Evolutionary conservation across 2,888 invertebrate genomes (phyloP), one percentile per base, ranked within the genome.

Genomic region (Ceriagrion tenellum): DNA sequence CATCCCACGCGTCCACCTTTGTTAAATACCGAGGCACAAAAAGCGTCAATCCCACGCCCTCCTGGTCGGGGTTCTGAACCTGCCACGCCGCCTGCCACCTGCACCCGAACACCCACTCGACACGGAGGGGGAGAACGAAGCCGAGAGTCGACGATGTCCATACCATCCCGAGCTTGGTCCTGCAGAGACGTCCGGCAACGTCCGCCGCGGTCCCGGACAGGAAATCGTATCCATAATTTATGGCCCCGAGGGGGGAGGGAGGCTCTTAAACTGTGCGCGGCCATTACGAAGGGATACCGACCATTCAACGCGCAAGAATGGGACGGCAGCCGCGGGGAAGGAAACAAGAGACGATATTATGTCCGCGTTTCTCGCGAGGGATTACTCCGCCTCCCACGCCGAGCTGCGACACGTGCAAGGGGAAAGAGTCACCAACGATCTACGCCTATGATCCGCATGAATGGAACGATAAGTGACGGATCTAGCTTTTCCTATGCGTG

Each of bases 151-250:
- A 35, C 81, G 12, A 69, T 20, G 69, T 69, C 3, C 69, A 0
- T 26, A 10, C 81, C 81, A 13, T 26, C 69, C n/a, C 69, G 10
- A 69, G 81, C 35, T 35, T 81, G 26, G 26, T n/a, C 69, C 2
- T 23, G 10, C 69, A 81, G 13, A 81, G 13, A 81, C 81, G 81
- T 81, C 81, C 81, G 35, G 81, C 30, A 16, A 2, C n/a, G 20
- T 74, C 74, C n/a, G n/a, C 69, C 69, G 20, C 69, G 12, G 1
- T 16, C 35, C 81, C 81, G 30, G 35, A 35, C 81, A 81, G 81
- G 81, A 81, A 81, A 81, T 81, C 81, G 12, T 81, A 81, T 81
- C 35, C 81, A 35, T 81, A 18, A 81, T 81, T 81, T 81, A 81
- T 81, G 81, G 35, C 81, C 81, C 59, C 6, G 59, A 16, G 18